phyloP scores from a whole-genome alignment of 2,113 vertebrate species.

The Dasyprocta punctata region DNA sequence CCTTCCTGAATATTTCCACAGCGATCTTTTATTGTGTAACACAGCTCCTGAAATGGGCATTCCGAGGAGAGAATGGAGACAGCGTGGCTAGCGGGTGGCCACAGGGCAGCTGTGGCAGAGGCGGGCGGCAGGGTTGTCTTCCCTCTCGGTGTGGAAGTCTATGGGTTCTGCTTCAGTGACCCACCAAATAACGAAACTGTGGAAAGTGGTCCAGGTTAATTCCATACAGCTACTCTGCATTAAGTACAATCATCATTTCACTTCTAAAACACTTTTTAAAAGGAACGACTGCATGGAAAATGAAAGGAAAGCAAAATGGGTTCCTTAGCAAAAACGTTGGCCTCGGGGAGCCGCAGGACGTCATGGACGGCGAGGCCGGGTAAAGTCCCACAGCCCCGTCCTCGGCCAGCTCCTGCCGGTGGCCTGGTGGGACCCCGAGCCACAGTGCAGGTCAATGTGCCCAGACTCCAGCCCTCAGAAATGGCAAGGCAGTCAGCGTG shows the following conservation, averaged over 20 bases:
- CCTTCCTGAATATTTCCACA: conserved; percentile 41
- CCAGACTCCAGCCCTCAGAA: background rate
- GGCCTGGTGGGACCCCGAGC: background rate
- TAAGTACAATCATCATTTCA: conserved; percentile 35
- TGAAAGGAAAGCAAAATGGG: background rate
- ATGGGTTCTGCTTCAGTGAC: background rate
- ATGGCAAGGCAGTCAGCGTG: background rate
- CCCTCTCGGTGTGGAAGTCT: background rate
- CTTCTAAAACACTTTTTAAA: conserved; percentile 5
- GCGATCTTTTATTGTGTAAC: background rate
- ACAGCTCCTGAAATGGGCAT: background rate
- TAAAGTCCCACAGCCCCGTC: background rate
- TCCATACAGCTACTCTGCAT: conserved; percentile 40
- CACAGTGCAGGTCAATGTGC: background rate
- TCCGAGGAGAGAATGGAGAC: background rate
- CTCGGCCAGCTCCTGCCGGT: background rate
- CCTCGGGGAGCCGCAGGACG: background rate
- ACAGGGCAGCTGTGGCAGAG: background rate
- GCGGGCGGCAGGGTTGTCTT: background rate
- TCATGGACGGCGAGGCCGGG: background rate
- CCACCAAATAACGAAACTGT: background rate
- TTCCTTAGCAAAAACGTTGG: background rate
- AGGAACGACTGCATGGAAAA: conserved; percentile 36
- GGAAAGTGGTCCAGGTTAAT: conserved; percentile 41
- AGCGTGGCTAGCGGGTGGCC: background rate